Base-by-base conservation (phyloP, 2,113 vertebrate genomes). In the Entelurus aequoreus region DNA sequence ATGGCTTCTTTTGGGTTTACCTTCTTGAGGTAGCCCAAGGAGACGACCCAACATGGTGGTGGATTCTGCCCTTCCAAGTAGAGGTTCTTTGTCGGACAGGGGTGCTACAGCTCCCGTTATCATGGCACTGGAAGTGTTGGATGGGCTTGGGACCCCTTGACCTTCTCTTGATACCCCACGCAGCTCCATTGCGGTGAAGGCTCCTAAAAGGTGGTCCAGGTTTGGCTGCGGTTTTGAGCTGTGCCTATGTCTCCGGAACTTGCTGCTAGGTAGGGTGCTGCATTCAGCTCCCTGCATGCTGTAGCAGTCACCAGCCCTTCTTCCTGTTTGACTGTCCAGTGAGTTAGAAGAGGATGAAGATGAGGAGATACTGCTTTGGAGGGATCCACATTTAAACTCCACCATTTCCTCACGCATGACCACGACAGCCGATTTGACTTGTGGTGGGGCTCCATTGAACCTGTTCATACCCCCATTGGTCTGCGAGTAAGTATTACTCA, bases 1-100 rank as follows among this genome's bases (percentile, higher is more conserved):
- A 82, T 96, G 96, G 88, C 97, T 99, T 84, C 96, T 92, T 79
- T 93, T 96, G 77, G 96, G 91, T 84, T 93, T 97, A 46, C 91
- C 91, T 80, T 98, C 94, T 87, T 94, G 88, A 58, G 95, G 94
- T 76, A 95, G 83, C 58, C 88, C 93, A 14, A 98, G 92, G 57
- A 97, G 90, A 69, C 94, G 93, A 65, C 90, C 93, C 0, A 92
- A 84, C 73, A 89, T 85, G 60, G 83, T 87, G 37, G 86, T 88
- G 60, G 87, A 89, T 58, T 89, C 87, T 0, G 87, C 87, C 28
- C 93, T 89, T 66, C 96, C 96, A 54, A 99, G 88, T 76, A 99
- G 88, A 2, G 97, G 97, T 88, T 98, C 95, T 86, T 94, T 93
- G 88, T 98, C 96, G 0, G 94, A 94, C 6, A 90, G 91, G 38